These are phyloP conservation scores for Acridotheres tristis DNA, from an alignment of 2,797 vertebrate genomes.

Conservation along the genomic window DNA sequence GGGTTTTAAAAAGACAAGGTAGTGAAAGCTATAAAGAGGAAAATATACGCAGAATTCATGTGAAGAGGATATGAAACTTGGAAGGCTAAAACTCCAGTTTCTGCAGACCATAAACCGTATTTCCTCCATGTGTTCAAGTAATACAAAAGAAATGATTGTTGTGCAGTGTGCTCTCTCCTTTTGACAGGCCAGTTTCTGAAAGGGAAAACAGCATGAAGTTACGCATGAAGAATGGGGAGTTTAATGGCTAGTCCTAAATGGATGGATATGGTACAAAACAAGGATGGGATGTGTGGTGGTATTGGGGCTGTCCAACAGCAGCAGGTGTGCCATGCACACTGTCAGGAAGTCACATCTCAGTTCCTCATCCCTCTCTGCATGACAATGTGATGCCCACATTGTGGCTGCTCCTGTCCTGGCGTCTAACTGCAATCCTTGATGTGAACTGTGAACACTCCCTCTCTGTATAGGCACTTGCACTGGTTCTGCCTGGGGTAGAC, in stretches of 20 bases:
- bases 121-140: background rate
- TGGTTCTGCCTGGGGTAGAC: background rate
- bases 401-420: background rate
- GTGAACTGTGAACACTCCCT: background rate
- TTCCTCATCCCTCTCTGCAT: background rate
- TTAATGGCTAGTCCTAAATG: background rate
- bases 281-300: background rate
- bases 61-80: background rate
- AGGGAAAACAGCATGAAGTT: background rate
- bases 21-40: background rate
- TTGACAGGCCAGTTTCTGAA: background rate
- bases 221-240: background rate
- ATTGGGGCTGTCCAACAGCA: background rate
- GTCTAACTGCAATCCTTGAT: background rate
- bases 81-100: background rate
- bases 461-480: background rate
- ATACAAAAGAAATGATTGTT: background rate
- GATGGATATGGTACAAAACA: background rate
- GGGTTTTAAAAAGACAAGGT: background rate
- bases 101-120: background rate
- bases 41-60: background rate
- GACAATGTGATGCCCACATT: fast-evolving
- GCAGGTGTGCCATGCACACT: fast-evolving
- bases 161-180: background rate
- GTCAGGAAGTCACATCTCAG: background rate